These are phyloP conservation scores for Thecophora atra DNA, from an alignment of 2,888 invertebrate genomes.

Conservation along the genomic window DNA sequence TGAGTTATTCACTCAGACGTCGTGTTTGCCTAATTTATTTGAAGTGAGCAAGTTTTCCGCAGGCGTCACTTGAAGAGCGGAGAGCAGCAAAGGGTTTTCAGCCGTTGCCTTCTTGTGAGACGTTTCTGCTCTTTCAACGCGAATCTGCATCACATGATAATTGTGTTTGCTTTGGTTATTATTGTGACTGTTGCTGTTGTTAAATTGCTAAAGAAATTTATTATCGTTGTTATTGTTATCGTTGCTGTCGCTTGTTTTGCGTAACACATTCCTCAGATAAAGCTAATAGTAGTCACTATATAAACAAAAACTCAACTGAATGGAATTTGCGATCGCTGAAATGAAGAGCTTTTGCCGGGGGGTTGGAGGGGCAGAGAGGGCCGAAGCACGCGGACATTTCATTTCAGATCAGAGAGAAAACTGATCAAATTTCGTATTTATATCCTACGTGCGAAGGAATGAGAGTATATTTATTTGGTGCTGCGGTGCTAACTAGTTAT, in stretches of 20 bases:
- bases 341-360: not conserved
- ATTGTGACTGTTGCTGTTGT: constrained; percentile 1
- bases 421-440: not conserved
- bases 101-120: not conserved
- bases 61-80: no score
- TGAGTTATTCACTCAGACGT: no score
- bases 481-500: no score
- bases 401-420: not conserved
- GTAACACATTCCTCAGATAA: not conserved
- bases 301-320: constrained; percentile 24
- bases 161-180: constrained; percentile 4
- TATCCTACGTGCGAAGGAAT: not conserved
- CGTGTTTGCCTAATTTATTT: no score
- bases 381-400: not conserved
- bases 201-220: not conserved
- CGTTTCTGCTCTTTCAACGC: not conserved
- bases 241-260: constrained; percentile 11
- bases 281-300: constrained; percentile 11
- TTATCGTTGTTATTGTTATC: not conserved
- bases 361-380: not conserved
- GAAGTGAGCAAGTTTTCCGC: no score
- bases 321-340: not conserved
- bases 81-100: not conserved
- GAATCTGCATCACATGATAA: constrained; percentile 16
- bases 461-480: no score